Evolutionary conservation across 2,797 vertebrate species (phyloP), one percentile per base, ranked within the genome.

Genomic region (Podarcis siculus): DNA sequence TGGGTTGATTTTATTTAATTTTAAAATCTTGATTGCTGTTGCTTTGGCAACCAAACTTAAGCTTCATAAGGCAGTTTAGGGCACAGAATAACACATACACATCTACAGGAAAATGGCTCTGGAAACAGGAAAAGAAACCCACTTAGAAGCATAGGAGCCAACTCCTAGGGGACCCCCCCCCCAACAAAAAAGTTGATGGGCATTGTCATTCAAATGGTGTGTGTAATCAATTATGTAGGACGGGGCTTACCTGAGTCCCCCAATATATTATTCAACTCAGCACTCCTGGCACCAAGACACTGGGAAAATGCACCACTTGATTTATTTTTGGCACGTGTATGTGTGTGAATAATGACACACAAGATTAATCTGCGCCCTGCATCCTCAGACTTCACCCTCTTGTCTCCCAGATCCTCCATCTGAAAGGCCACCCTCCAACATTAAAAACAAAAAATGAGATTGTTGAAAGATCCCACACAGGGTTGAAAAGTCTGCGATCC

Each of bases 41-140:
- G 69, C 71, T 81, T 49, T 35, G 39, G 77, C 76, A 89, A 81
- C 83, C 66, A 79, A 64, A 85, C 2, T 45, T 21, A 45, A 88
- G 49, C 35, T 71, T 42, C 49, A 61, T 27, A 84, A 79, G 35
- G 17, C 37, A 89, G 37, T 64, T 81, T 55, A 5, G 49, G 69
- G 25, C 13, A 6, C 30, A 80, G 25, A 35, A 64, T 55, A 80
- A 5, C 45, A 27, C 39, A 83, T 10, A 49, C 9, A 85, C 39
- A 66, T 35, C 39, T 73, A 23, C 37, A 15, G 6, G 27, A 75
- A 23, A 8, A 58, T 21, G 49, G 69, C 61, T 32, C 27, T 66
- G 39, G 35, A 64, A 37, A 39, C 23, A 19, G 15, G 35, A 45
- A 32, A 78, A 61, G 49, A 88, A 61, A n/a, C 45, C 42, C 55